Evolutionary conservation across 2,113 vertebrate genomes (phyloP).

Genomic region (Lonchura striata): DNA sequence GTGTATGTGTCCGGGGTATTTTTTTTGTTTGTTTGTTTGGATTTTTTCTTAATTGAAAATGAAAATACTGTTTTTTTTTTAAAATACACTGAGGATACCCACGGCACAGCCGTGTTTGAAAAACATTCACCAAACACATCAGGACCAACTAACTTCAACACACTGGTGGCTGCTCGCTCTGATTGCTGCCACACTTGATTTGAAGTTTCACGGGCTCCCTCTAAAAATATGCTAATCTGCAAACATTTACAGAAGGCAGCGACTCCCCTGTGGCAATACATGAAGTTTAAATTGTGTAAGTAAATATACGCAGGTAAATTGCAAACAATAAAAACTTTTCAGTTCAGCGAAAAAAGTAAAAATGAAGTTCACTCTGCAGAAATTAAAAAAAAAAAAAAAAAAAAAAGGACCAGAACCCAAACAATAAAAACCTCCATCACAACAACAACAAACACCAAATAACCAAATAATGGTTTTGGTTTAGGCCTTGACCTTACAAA

Average conservation of each 20-base stretch:
- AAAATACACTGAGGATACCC: neutral
- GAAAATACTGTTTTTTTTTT: neutral
- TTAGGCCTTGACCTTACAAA: neutral
- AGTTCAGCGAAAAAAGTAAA: slow-evolving; percentile 25
- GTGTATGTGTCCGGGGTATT: neutral
- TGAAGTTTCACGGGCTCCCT: slow-evolving; percentile 74
- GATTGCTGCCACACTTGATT: slow-evolving; percentile 67
- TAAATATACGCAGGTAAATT: slow-evolving; percentile 61
- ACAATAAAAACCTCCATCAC: neutral
- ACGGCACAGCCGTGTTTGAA: slow-evolving; percentile 27
- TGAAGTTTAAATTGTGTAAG: slow-evolving; percentile 66
- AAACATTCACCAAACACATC: slow-evolving; percentile 52
- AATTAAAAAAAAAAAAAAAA: accelerated
- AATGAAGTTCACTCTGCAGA: neutral
- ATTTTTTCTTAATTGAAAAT: neutral
- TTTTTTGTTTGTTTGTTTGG: neutral
- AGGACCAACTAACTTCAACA: slow-evolving; percentile 48
- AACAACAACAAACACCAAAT: neutral
- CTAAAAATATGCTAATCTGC: slow-evolving; percentile 78
- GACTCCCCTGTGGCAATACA: slow-evolving; percentile 65
- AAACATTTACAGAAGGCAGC: slow-evolving; percentile 82
- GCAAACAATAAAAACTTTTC: slow-evolving; percentile 13
- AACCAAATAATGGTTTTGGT: neutral
- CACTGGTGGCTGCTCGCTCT: neutral
- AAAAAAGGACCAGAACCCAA: neutral